phyloP scores from a whole-genome alignment of 2,113 vertebrate genomes.

The Melanerpes formicivorus region DNA sequence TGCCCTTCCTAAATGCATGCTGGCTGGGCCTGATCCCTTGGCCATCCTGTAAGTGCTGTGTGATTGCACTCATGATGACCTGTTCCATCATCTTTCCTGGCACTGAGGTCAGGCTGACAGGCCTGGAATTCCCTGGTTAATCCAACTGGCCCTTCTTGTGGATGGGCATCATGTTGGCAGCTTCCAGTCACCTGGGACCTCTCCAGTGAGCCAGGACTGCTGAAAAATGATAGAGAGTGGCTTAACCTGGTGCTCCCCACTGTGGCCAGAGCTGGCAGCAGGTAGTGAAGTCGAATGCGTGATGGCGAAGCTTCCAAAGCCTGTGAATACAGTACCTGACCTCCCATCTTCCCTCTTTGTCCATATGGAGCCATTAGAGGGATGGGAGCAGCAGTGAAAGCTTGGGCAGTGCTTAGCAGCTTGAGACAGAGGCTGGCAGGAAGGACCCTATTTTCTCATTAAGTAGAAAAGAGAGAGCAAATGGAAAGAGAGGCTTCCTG shows the following conservation, averaged over 20 bases:
- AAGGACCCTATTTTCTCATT: background rate
- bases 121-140: too few species aligned
- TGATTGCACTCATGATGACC: too few species aligned
- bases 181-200: too few species aligned
- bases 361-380: background rate
- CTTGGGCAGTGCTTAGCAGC: background rate
- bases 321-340: background rate
- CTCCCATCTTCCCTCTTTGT: background rate
- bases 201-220: too few species aligned
- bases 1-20: too few species aligned
- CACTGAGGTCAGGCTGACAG: too few species aligned
- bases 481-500: background rate
- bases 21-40: too few species aligned
- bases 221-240: too few species aligned
- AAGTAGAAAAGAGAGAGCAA: background rate
- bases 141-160: too few species aligned
- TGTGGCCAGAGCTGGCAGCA: background rate
- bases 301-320: background rate
- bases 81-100: too few species aligned
- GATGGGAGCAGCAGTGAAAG: background rate
- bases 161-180: too few species aligned
- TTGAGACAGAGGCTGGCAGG: background rate
- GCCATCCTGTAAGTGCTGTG: too few species aligned
- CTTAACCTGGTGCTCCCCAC: accelerated
- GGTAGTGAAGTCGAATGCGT: background rate